These are phyloP conservation scores for Cardinalis cardinalis DNA, from an alignment of 2,113 vertebrate species.

Conservation along the genomic window DNA sequence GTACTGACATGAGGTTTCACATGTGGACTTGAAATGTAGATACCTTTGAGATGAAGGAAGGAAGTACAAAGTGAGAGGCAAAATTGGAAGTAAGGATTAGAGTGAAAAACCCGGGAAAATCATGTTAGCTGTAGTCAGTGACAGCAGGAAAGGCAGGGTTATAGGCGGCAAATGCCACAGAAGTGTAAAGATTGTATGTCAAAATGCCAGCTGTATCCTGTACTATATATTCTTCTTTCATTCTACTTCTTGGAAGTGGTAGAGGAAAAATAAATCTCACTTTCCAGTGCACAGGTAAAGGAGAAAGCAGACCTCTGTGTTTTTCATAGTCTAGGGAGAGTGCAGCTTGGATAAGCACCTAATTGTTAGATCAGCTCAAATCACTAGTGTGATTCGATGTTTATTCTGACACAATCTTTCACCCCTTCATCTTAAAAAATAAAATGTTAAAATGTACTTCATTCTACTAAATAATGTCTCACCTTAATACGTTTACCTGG, in stretches of 20 bases:
- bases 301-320: background rate
- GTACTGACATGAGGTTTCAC: background rate
- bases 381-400: background rate
- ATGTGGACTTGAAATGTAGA: background rate
- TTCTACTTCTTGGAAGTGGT: background rate
- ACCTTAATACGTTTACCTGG: background rate
- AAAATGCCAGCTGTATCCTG: background rate
- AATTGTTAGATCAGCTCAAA: background rate
- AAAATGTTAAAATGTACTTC: background rate
- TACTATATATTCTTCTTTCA: background rate
- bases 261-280: background rate
- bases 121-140: background rate
- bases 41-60: background rate
- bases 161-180: fast-evolving
- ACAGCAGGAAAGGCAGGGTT: background rate
- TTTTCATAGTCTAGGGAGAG: background rate
- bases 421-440: background rate
- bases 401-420: background rate
- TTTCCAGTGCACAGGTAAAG: background rate
- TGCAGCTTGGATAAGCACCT: background rate
- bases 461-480: background rate
- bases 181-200: background rate
- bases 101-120: background rate
- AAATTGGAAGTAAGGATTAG: background rate
- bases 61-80: background rate